phyloP scores from a whole-genome alignment of 2,888 invertebrate species.

The Lymantria monacha region DNA sequence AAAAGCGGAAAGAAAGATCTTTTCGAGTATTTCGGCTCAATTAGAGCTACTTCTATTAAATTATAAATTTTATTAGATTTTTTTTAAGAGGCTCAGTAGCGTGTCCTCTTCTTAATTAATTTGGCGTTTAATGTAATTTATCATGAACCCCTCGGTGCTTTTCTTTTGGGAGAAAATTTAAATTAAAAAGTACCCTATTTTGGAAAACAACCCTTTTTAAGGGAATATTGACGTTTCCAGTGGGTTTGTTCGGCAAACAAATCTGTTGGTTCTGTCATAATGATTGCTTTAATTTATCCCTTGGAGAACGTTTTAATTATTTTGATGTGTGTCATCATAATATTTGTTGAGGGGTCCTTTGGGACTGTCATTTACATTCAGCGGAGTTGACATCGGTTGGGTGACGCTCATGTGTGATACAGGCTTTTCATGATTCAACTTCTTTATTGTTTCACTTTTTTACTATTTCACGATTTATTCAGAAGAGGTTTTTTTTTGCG shows the following conservation, averaged over 20 bases:
- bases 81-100: slow-evolving; percentile 43
- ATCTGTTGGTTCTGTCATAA: slow-evolving; percentile 22
- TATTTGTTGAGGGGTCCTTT: slow-evolving; percentile 17
- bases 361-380: slow-evolving; percentile 5
- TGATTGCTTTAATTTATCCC: slow-evolving; percentile 28
- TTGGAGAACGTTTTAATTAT: slow-evolving; percentile 28
- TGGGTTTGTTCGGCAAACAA: slow-evolving; percentile 24
- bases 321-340: slow-evolving; percentile 23
- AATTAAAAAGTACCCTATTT: slow-evolving; percentile 26
- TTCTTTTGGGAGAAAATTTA: slow-evolving; percentile 17
- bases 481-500: too few relatives aligned
- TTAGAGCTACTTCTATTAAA: slow-evolving; percentile 38
- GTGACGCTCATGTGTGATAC: neutral
- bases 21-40: slow-evolving; percentile 23
- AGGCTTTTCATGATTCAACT: neutral
- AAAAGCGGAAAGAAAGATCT: slow-evolving; percentile 17
- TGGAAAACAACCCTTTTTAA: slow-evolving; percentile 31
- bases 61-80: slow-evolving; percentile 56
- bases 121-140: slow-evolving; percentile 69
- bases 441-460: too few relatives aligned
- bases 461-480: too few relatives aligned
- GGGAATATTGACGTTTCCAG: slow-evolving; percentile 25
- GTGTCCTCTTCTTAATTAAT: slow-evolving; percentile 61
- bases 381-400: slow-evolving; percentile 1
- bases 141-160: slow-evolving; percentile 38